Evolutionary conservation across 2,113 vertebrate species (phyloP).

Genomic region (Pseudolaguvia tuberculata): DNA sequence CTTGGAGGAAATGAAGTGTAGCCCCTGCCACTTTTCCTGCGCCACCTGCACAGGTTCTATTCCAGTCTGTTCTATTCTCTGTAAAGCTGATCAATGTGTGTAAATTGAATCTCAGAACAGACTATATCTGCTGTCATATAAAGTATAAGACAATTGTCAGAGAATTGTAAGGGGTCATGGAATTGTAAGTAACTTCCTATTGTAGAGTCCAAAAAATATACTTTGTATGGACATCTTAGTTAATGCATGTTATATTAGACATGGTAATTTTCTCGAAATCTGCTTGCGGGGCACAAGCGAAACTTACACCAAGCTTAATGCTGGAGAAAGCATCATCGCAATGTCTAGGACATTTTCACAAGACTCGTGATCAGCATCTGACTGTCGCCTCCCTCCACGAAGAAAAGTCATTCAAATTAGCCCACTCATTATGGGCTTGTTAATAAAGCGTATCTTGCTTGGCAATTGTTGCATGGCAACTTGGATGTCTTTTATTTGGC

Average conservation of each 20-base stretch:
- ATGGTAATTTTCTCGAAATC: not conserved
- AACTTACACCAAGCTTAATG: slow-evolving; percentile 3
- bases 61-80: not conserved
- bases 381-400: not conserved
- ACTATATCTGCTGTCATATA: no score
- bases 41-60: slow-evolving; percentile 74
- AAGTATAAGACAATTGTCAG: no score
- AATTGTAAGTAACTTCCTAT: no score
- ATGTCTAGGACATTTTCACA: not conserved
- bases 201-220: no score
- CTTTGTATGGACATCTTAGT: not conserved
- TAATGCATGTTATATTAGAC: slow-evolving; percentile 12
- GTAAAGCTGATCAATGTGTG: not conserved
- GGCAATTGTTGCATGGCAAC: slow-evolving; percentile 32
- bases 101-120: no score
- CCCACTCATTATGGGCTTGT: slow-evolving; percentile 18
- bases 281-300: not conserved
- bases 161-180: no score
- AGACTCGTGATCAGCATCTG: slow-evolving; percentile 6
- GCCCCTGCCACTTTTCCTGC: slow-evolving; percentile 74
- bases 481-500: not conserved
- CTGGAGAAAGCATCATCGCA: not conserved
- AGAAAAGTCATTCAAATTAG: not conserved
- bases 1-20: slow-evolving; percentile 73
- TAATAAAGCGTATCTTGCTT: not conserved